These are phyloP conservation scores for Triplophysa tibetana DNA, from an alignment of 2,113 vertebrate genomes.

Conservation along the genomic window DNA sequence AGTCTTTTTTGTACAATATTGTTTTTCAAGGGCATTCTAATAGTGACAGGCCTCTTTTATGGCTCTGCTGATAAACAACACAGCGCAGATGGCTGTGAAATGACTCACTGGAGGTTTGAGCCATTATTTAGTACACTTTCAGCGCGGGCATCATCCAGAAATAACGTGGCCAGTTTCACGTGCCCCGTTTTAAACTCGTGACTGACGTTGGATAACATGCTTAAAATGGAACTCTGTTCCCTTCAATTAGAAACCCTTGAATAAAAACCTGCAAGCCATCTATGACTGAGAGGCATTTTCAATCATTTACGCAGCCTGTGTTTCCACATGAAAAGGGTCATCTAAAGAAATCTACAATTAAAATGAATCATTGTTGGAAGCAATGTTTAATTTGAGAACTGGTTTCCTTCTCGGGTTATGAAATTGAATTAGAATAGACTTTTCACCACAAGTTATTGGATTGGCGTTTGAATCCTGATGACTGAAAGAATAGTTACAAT, in stretches of 20 bases:
- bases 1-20: not conserved
- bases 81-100: slow-evolving; percentile 50
- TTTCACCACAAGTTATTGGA: too few relatives aligned
- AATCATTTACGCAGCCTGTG: not conserved
- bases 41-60: slow-evolving; percentile 32
- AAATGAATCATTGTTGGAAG: not conserved
- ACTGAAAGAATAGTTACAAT: too few relatives aligned
- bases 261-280: slow-evolving; percentile 13
- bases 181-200: not conserved
- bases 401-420: not conserved
- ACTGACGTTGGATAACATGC: slow-evolving; percentile 3
- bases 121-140: slow-evolving; percentile 38
- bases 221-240: not conserved
- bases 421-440: too few relatives aligned
- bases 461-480: too few relatives aligned
- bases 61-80: slow-evolving; percentile 41
- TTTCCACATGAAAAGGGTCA: not conserved
- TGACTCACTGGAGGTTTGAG: slow-evolving; percentile 48
- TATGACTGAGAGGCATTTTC: not conserved
- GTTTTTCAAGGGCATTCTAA: slow-evolving; percentile 31
- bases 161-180: slow-evolving; percentile 22
- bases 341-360: not conserved
- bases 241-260: not conserved
- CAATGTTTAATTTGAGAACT: not conserved
- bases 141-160: slow-evolving; percentile 19